Evolutionary conservation across 2,888 invertebrate genomes (phyloP), one percentile per base, ranked within the genome.

Genomic region (Selenia dentaria): DNA sequence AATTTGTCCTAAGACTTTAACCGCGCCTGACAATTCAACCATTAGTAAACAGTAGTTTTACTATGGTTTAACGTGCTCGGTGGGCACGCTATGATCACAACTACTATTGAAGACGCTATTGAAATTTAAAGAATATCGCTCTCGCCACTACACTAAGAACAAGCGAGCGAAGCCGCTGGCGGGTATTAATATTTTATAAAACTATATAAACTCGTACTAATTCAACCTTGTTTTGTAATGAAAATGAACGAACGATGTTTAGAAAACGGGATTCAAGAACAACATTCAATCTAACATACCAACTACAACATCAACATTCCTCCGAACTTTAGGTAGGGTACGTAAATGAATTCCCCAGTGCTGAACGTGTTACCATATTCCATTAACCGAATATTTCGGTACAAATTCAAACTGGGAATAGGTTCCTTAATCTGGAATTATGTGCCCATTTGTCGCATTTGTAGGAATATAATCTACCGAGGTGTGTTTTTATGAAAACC

Each of bases 371-470:
- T 43, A 45, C 49, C 45, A 49, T 57, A 50, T 53, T 54, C 53
- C 49, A 56, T 62, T 59, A 53, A 49, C 50, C 38, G 51, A 59
- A 59, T 50, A 55, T 56, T 59, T 57, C 43, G 41, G 53, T 38
- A 51, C 51, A 55, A 54, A 62, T 55, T 59, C 51, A 46, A 54
- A 57, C 49, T 43, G 53, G 48, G 46, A 56, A 51, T 53, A 47
- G 43, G 52, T 35, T 33, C 42, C 47, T 40, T 55, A 53, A 55
- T 58, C 49, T 45, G 34, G 14, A 58, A 42, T 51, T 53, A 58
- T 58, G 51, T 40, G 39, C 38, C 37, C 9, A 40, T 51, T 54
- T 42, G 27, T 52, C 33, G 46, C 49, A 46, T 51, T 53, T 51
- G 50, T 40, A 32, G 31, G 29, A 46, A 39, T 40, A 51, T 49